Conservation (phyloP, 2,888 invertebrate genomes). For the Elegia similella region DNA sequence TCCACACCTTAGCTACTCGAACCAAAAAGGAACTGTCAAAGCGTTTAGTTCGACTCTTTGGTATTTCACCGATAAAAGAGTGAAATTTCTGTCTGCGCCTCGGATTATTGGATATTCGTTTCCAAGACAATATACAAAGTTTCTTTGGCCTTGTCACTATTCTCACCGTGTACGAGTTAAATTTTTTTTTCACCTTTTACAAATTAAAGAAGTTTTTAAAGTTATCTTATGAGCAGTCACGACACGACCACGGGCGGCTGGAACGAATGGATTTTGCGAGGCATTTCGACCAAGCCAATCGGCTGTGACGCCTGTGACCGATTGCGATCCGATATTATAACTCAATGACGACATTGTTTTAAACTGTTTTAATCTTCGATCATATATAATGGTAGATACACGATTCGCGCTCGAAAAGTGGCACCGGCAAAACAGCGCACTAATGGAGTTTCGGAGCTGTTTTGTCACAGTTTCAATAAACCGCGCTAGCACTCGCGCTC, state of each 20-base stretch:
- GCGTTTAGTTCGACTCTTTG: too few species aligned
- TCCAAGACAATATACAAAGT: background rate
- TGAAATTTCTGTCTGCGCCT: too few species aligned
- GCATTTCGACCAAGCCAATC: slow-evolving; percentile 45
- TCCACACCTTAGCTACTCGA: too few species aligned
- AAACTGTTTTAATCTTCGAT: too few species aligned
- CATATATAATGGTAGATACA: too few species aligned
- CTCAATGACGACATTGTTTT: slow-evolving; percentile 27
- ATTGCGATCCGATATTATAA: slow-evolving; percentile 53
- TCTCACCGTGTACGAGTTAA: slow-evolving; percentile 1
- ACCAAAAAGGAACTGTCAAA: too few species aligned
- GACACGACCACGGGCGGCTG: slow-evolving; percentile 8
- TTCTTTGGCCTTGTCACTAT: slow-evolving; percentile 6
- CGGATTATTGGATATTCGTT: background rate
- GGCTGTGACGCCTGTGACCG: slow-evolving; percentile 50
- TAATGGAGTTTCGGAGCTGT: too few species aligned
- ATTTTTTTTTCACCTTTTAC: slow-evolving; percentile 1
- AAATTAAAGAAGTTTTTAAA: background rate
- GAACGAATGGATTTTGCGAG: slow-evolving; percentile 30
- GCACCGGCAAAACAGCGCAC: too few species aligned
- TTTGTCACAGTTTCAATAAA: too few species aligned
- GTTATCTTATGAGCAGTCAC: slow-evolving; percentile 7
- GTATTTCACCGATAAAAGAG: too few species aligned
- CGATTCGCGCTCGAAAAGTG: too few species aligned
- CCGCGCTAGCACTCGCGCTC: too few species aligned